phyloP scores from a whole-genome alignment of 2,797 vertebrate species.

The Xenops minutus region DNA sequence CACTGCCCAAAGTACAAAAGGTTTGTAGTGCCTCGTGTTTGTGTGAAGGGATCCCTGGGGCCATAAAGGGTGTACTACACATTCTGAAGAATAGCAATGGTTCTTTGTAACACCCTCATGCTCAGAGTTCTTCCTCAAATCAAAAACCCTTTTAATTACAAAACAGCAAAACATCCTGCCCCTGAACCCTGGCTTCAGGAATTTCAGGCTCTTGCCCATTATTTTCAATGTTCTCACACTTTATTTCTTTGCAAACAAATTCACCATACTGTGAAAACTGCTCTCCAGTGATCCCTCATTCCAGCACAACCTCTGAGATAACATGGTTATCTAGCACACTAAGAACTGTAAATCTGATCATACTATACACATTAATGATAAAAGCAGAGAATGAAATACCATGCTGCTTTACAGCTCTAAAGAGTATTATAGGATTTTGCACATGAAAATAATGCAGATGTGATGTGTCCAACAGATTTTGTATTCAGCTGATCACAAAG shows the following conservation, averaged over 20 bases:
- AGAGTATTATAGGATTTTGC: not conserved
- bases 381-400: not conserved
- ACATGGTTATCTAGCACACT: not conserved
- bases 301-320: not conserved
- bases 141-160: not conserved
- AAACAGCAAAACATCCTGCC: not conserved
- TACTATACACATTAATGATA: not conserved
- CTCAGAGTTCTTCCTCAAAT: not conserved
- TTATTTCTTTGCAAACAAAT: not conserved
- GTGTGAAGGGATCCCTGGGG: not conserved
- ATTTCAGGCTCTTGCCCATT: not conserved
- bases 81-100: not conserved
- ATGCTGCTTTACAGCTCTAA: not conserved
- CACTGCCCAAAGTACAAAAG: not conserved
- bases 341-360: not conserved
- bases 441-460: not conserved
- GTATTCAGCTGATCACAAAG: not conserved
- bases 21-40: not conserved
- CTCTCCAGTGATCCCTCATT: not conserved
- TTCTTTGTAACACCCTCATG: not conserved
- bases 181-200: not conserved
- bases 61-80: not conserved
- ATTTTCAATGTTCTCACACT: not conserved
- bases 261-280: not conserved
- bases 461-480: not conserved